Evolutionary conservation across 2,113 vertebrate genomes (phyloP).

Genomic region (Xenus cinereus): DNA sequence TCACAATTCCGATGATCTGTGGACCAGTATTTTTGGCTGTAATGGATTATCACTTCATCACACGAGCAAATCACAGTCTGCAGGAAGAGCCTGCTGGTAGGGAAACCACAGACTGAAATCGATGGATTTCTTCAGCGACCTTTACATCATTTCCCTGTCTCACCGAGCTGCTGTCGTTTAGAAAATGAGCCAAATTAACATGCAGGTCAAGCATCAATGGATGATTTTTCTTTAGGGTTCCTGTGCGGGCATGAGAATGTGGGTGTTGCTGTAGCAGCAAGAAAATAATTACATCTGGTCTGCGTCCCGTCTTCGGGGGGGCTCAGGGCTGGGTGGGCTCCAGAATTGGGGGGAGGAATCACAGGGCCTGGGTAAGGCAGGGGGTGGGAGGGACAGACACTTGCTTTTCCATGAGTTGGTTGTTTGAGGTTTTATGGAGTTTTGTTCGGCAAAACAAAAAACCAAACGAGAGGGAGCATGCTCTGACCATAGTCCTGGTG

Average conservation of each 20-base stretch:
- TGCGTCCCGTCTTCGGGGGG: background rate
- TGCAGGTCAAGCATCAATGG: background rate
- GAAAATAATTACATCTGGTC: rapidly evolving
- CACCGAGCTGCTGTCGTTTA: background rate
- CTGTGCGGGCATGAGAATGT: rapidly evolving
- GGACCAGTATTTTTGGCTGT: background rate
- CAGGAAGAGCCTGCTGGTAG: background rate
- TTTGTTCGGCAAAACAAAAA: background rate
- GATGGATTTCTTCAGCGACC: background rate
- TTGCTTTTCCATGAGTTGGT: rapidly evolving
- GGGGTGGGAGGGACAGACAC: rapidly evolving
- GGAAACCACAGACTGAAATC: background rate
- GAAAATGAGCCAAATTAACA: background rate
- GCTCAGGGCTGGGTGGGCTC: rapidly evolving
- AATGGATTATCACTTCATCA: background rate
- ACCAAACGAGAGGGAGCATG: rapidly evolving
- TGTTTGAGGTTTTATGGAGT: background rate
- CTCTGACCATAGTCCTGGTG: rapidly evolving
- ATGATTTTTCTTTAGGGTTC: background rate
- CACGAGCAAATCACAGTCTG: background rate
- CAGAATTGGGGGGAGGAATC: background rate
- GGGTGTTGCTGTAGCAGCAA: background rate
- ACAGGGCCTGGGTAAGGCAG: rapidly evolving
- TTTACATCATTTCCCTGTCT: background rate
- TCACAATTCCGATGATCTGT: background rate